Base-by-base conservation (phyloP, 2,797 vertebrate genomes). In the Lutjanus argentimaculatus region DNA sequence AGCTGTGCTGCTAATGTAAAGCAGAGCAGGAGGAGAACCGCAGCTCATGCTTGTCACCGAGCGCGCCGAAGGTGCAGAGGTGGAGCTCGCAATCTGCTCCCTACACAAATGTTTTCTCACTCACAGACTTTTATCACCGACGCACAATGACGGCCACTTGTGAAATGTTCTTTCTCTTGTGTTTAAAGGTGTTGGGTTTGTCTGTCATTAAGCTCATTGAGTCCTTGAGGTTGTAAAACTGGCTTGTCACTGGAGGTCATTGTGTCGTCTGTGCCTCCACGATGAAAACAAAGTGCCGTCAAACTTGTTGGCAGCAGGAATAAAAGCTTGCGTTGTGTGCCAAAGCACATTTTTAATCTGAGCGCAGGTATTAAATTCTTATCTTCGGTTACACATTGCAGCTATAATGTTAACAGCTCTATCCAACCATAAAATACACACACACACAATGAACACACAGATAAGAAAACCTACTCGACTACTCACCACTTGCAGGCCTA, bases 1-100 rank as follows among this genome's bases (percentile, higher is more conserved):
- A 86, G 93, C 91, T 17, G 85, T 79, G 64, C 82, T 67, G 65
- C 80, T 89, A 77, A 89, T 92, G 93, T 93, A 89, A 75, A 91
- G 89, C 88, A 90, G 85, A 88, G 85, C 81, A 72, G 65, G 68
- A 72, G 65, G 68, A 86, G 80, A 74, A 67, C 87, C 66, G 16
- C 83, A 36, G 69, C 67, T 45, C 56, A 72, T 57, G 83, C 70
- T 67, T 77, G 84, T 75, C 71, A 72, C 68, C 3, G 51, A 59
- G 62, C 7, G 79, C 48, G 80, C 56, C n/a, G 46, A 22, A 79
- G 86, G 72, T 72, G 72, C 64, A 85, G 85, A 80, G 88, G 90
- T 80, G 82, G 82, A 71, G 80, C 79, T 81, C 40, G 16, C 80
- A 84, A 80, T 75, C 85, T 83, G 75, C 42, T 82, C 78, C 71